Conservation (phyloP, 2,113 vertebrate genomes). For the Motacilla alba region DNA sequence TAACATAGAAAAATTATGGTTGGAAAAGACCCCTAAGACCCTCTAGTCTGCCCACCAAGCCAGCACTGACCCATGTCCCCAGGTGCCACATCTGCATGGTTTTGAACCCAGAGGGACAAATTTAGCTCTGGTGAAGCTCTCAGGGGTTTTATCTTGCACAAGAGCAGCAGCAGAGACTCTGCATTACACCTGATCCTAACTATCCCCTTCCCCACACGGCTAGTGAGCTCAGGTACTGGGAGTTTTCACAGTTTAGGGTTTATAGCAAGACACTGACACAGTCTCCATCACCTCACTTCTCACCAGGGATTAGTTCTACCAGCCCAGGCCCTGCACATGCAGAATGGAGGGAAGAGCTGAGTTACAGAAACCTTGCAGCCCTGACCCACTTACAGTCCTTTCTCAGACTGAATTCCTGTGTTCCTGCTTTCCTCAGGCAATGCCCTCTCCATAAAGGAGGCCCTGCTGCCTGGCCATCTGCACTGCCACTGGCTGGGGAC, state of each 20-base stretch:
- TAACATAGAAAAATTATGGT: neutral
- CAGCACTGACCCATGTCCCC: neutral
- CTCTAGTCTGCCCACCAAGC: accelerated
- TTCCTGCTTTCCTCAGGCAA: neutral
- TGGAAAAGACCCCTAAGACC: neutral
- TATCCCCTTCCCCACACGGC: neutral
- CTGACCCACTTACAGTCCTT: neutral
- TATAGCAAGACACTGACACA: neutral
- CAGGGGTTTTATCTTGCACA: neutral
- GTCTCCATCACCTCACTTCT: neutral
- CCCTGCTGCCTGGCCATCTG: neutral
- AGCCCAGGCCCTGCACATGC: neutral
- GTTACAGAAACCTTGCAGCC: neutral
- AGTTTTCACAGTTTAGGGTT: neutral
- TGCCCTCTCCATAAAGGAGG: neutral
- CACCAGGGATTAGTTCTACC: neutral
- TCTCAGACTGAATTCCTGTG: neutral
- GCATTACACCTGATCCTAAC: neutral
- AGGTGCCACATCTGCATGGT: neutral
- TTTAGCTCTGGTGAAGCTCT: neutral
- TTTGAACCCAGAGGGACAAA: neutral
- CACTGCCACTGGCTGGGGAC: neutral
- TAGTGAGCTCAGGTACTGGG: neutral
- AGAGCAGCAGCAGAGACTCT: neutral
- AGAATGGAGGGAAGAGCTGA: neutral